These are phyloP conservation scores for Batillaria attramentaria DNA, from an alignment of 1,140 invertebrate species.

Conservation along the genomic window DNA sequence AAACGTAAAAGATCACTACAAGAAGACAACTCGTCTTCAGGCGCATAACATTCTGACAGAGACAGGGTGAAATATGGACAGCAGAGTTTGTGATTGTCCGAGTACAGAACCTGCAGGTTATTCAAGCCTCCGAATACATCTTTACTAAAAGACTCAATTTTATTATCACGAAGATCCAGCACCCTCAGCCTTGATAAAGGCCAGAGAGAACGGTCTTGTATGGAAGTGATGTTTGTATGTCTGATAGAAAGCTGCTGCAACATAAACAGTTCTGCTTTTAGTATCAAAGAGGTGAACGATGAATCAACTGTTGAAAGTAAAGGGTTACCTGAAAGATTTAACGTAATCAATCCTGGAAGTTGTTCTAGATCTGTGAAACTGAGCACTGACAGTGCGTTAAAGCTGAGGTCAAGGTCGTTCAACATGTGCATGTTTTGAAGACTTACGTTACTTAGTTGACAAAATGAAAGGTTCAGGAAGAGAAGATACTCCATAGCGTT, in stretches of 20 bases:
- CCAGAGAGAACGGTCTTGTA: slow-evolving; percentile 25
- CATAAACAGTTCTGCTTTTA: slow-evolving; percentile 23
- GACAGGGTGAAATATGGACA: slow-evolving; percentile 31
- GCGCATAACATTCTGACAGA: slow-evolving; percentile 40
- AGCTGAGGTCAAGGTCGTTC: slow-evolving; percentile 28
- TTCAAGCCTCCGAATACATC: slow-evolving; percentile 34
- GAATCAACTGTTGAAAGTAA: slow-evolving; percentile 35
- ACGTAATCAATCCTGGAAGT: slow-evolving; percentile 3
- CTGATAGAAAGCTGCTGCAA: slow-evolving; percentile 23
- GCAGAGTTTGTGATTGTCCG: slow-evolving; percentile 43
- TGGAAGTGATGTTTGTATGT: background rate
- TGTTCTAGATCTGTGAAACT: slow-evolving; percentile 1
- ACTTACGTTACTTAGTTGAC: background rate
- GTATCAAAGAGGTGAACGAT: slow-evolving; percentile 26
- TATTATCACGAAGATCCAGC: slow-evolving; percentile 36
- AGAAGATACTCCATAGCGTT: background rate
- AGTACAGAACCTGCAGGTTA: slow-evolving; percentile 32
- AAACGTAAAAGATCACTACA: too few relatives aligned
- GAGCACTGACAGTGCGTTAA: slow-evolving; percentile 23
- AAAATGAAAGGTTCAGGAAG: slow-evolving; percentile 29
- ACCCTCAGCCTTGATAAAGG: background rate
- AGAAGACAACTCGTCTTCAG: slow-evolving; percentile 46
- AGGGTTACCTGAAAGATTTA: slow-evolving; percentile 36
- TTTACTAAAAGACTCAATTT: slow-evolving; percentile 21
- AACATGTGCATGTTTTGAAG: slow-evolving; percentile 7